Percentiles rank a stretch among this genome's conserved stretches.
These are phyloP conservation scores for Apeira syringaria DNA, from an alignment of 2,888 invertebrate species.

Conservation along the genomic window DNA sequence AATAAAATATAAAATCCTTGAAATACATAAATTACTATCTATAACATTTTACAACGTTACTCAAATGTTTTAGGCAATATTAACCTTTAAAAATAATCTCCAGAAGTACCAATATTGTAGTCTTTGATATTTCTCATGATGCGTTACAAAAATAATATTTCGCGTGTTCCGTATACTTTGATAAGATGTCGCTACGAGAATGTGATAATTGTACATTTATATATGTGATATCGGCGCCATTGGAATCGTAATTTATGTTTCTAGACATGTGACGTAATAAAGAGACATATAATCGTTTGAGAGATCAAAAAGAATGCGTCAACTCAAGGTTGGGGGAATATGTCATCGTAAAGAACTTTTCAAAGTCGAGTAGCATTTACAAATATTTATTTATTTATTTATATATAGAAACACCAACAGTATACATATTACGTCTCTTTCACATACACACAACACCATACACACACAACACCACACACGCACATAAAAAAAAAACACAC, in stretches of 20 bases:
- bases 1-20: too few relatives aligned
- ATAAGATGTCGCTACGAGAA: constrained; percentile 7
- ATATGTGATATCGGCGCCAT: constrained; percentile 24
- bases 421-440: too few relatives aligned
- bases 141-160: constrained; percentile 1
- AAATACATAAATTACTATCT: too few relatives aligned
- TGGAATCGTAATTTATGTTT: constrained; percentile 23
- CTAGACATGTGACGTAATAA: constrained; percentile 15
- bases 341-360: constrained; percentile 3
- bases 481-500: too few relatives aligned
- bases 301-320: constrained; percentile 16
- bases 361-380: neutral
- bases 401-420: too few relatives aligned
- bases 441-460: too few relatives aligned
- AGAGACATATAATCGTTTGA: constrained; percentile 1
- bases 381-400: too few relatives aligned
- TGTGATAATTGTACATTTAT: constrained; percentile 10
- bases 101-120: neutral
- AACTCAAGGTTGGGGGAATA: constrained; percentile 4
- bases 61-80: too few relatives aligned
- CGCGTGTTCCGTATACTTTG: constrained; percentile 1
- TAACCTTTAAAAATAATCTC: too few relatives aligned
- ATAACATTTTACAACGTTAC: too few relatives aligned
- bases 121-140: constrained; percentile 1
- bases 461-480: too few relatives aligned